Evolutionary conservation across 2,797 vertebrate species (phyloP).

Genomic region (Anguilla anguilla): DNA sequence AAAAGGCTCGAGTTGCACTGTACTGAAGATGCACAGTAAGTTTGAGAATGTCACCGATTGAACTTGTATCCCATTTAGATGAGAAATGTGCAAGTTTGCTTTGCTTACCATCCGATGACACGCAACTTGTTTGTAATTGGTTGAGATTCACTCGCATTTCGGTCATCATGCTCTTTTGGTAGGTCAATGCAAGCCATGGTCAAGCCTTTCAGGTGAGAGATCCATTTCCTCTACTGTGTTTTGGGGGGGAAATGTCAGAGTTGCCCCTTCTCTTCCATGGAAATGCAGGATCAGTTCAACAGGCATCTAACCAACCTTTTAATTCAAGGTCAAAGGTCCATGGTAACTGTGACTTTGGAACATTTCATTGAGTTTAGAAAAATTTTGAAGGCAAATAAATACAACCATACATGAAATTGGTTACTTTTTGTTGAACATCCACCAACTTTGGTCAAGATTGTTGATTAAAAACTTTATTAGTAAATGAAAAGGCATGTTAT

Average conservation of each 20-base stretch:
- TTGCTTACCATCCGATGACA: slow-evolving; percentile 99
- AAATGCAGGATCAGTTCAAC: slow-evolving; percentile 29
- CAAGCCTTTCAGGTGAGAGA: slow-evolving; percentile 87
- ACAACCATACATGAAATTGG: slow-evolving; percentile 31
- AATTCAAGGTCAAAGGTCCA: slow-evolving; percentile 21
- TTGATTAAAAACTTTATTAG: slow-evolving; percentile 80
- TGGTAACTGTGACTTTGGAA: slow-evolving; percentile 7
- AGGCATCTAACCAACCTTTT: neutral
- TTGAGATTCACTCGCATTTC: slow-evolving; percentile 86
- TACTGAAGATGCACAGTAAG: slow-evolving; percentile 18
- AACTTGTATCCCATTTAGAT: slow-evolving; percentile 84
- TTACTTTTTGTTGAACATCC: slow-evolving; percentile 48
- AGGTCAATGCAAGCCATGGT: slow-evolving; percentile 89
- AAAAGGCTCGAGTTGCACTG: neutral
- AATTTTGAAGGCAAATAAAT: slow-evolving; percentile 32
- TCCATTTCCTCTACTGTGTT: slow-evolving; percentile 97
- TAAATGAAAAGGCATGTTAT: slow-evolving; percentile 74
- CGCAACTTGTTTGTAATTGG: slow-evolving; percentile 75
- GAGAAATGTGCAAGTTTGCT: slow-evolving; percentile 97
- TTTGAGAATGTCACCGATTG: slow-evolving; percentile 63
- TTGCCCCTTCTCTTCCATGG: slow-evolving; percentile 53
- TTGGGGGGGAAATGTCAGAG: slow-evolving; percentile 83
- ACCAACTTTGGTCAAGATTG: slow-evolving; percentile 67
- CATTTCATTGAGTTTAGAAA: slow-evolving; percentile 6
- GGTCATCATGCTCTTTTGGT: slow-evolving; percentile 91